Conservation (phyloP, 2,797 vertebrate species). For the Scleropages formosus region DNA sequence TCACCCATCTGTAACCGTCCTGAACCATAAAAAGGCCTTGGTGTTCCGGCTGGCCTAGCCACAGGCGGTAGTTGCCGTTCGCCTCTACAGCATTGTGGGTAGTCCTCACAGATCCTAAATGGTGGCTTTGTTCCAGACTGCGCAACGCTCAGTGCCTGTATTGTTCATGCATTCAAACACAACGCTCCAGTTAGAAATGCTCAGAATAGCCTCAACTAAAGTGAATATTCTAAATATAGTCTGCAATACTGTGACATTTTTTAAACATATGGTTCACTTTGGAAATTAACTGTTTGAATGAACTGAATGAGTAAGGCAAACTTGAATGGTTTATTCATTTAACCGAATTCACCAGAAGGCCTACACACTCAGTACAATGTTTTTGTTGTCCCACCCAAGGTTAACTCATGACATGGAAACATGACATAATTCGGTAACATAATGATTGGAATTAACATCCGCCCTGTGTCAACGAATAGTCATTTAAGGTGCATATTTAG, state of each 20-base stretch:
- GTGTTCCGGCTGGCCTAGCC: background rate
- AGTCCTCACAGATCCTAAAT: conserved; percentile 3
- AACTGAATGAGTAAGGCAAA: conserved; percentile 9
- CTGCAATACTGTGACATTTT: background rate
- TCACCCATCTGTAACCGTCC: conserved; percentile 5
- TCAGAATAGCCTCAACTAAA: background rate
- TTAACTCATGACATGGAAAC: background rate
- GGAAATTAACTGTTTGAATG: conserved; percentile 1
- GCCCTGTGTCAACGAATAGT: conserved; percentile 9
- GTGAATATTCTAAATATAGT: conserved; percentile 20
- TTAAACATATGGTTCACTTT: conserved; percentile 7
- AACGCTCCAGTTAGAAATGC: conserved; percentile 4
- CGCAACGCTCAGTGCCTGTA: background rate
- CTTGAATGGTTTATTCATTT: conserved; percentile 16
- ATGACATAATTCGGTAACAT: background rate
- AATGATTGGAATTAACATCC: background rate
- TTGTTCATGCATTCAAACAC: background rate
- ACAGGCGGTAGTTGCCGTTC: conserved; percentile 5
- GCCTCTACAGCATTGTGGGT: conserved; percentile 12
- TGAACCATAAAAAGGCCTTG: conserved; percentile 8
- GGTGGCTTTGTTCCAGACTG: conserved; percentile 8
- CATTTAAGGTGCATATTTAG: conserved; percentile 26
- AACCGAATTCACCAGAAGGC: conserved; percentile 2
- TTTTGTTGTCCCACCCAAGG: conserved; percentile 18
- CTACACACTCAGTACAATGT: background rate